Conservation (phyloP, 2,113 vertebrate genomes). For the Trogon surrucura region DNA sequence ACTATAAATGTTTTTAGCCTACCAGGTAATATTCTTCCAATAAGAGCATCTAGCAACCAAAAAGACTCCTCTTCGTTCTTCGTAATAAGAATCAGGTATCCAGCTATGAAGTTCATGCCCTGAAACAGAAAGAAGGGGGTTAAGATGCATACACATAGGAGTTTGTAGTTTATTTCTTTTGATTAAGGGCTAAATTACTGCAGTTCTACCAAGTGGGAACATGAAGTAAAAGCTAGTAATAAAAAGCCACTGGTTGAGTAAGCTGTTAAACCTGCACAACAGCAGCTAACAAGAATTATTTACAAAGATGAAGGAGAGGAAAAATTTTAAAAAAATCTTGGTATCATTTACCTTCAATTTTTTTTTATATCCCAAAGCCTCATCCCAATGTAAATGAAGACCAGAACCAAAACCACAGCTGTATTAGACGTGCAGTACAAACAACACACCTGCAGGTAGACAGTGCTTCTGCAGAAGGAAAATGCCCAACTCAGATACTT, state of each 20-base stretch:
- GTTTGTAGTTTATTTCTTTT: not conserved
- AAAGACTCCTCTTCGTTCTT: conserved; percentile 93
- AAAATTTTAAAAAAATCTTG: not conserved
- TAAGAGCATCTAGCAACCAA: conserved; percentile 92
- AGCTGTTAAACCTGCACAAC: not conserved
- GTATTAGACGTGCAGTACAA: not conserved
- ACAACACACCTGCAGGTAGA: not conserved
- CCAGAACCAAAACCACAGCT: not conserved
- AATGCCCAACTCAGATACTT: not conserved
- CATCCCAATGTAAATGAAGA: not conserved
- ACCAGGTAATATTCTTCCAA: conserved; percentile 93
- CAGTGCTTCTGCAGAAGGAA: not conserved
- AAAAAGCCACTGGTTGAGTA: not conserved
- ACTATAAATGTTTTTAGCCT: not conserved
- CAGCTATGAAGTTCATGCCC: conserved; percentile 98
- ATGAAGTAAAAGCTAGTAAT: not conserved
- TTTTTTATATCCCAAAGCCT: not conserved
- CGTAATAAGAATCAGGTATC: conserved; percentile 92
- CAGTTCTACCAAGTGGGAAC: not conserved
- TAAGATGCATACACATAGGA: not conserved
- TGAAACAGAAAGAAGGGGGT: conserved; percentile 64
- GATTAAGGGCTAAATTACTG: not conserved
- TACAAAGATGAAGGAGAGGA: not conserved
- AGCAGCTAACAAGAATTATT: not conserved
- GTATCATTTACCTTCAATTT: not conserved